Evolutionary conservation across 2,797 vertebrate genomes (phyloP), one percentile per base, ranked within the genome.

Genomic region (Sebastes nivosus): DNA sequence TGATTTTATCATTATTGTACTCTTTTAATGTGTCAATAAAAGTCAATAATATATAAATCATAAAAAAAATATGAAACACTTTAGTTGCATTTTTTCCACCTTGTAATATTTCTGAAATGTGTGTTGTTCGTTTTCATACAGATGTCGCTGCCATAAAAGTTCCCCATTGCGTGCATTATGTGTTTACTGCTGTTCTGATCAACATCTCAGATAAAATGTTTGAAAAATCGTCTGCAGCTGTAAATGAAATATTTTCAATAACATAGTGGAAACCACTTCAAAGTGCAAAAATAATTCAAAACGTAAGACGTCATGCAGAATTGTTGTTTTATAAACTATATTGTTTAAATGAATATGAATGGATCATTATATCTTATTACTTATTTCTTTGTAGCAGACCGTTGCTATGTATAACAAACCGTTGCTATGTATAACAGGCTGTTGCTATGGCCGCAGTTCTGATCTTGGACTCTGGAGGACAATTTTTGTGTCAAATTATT

Each of bases 111-210:
- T 55, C 8, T 64, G 20, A 46, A 27, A 5, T 9, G 3, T 66
- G 69, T 59, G 42, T 79, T 82, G 14, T 30, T 83, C 61, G 50
- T 68, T 75, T 75, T 60, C 16, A 72, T 60, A 18, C 54, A 75
- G 22, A 75, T 77, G 32, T 83, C 3, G 4, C 22, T 54, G 57
- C 52, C 14, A n/a, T 10, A 50, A 59, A 67, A 42, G 34, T 52
- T 77, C 50, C 66, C 46, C 16, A 16, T 29, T 32, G 55, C 6
- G 16, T 67, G 52, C 20, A 4, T 38, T 6, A 30, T 42, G 52
- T 54, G 27, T 74, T 42, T 68, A 57, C 46, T 70, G 50, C 54
- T 74, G 30, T 57, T 72, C 60, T 0, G 42, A 46, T 80, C 57
- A 61, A 59, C 4, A 4, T 27, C 46, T 57, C 5, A 64, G 16